Base-by-base conservation (phyloP, 2,797 vertebrate species). In the Alectoris magna region DNA sequence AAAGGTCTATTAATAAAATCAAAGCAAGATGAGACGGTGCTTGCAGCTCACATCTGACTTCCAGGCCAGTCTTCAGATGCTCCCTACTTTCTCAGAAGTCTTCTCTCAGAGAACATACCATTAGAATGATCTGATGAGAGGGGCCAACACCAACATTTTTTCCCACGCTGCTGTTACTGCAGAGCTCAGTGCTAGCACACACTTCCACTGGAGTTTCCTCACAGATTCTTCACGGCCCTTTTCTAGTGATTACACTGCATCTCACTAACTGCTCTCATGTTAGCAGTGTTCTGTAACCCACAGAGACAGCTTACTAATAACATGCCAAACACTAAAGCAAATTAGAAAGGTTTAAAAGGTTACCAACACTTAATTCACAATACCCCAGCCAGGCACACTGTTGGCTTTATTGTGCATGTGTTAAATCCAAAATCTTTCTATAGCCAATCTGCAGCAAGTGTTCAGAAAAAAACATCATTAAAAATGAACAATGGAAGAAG, bases 401-500 rank as follows among this genome's bases (percentile, higher is more conserved):
- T n/a, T 29, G 49, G 53, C 53, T 88, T 90, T 73, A 81, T 62
- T 93, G 49, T 74, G 14, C 6, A 7, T 5, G 24, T 39, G 21
- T 64, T 79, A 84, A 68, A n/a, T 26, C 62, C 44, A 66, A 76
- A 85, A 59, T 78, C 15, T 77, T 94, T 83, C 69, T 67, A 38
- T 9, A 88, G 62, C 21, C 2, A 0, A 90, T 71, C 58, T 48
- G 26, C 87, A 53, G 83, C 82, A 88, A 83, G 39, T 43, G 64
- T 69, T 84, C 55, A 79, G 39, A 53, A 36, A 36, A 91, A 94
- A 93, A 85, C 38, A 71, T 70, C 17, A 80, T 77, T 34, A 41
- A 91, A 85, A 86, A 82, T 24, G 27, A 92, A 92, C 84, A 95
- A 76, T 27, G 84, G 76, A 26, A 88, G 56, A 72, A 59, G 90